Base-by-base conservation (phyloP, 2,113 vertebrate genomes). In the Sinocyclocheilus maitianheensis region DNA sequence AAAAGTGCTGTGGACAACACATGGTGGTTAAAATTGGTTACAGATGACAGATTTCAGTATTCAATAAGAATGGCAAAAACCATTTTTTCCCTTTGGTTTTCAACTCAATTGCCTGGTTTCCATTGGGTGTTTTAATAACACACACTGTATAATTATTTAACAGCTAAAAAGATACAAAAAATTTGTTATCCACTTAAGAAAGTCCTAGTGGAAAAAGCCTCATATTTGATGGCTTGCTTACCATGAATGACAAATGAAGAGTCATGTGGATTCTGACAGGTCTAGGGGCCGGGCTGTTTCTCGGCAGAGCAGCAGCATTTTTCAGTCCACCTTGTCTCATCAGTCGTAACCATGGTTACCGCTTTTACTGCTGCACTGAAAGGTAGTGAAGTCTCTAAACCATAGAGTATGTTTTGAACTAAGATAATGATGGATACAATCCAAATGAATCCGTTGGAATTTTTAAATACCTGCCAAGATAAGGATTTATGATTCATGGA, bases 291-390 rank as follows among this genome's bases (percentile, higher is more conserved):
- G 78, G 83, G 79, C 26, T 10, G 20, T 83, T 88, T 65, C 12
- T 83, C 3, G 26, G 4, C 13, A 88, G 89, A 78, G 87, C 81
- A 74, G 82, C 85, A n/a, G 0, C 77, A 82, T 89, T 87, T 89
- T 92, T 91, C 89, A 80, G 89, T 91, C 84, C 89, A 87, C 87
- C 91, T 91, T 58, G 62, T 86, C 87, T 86, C 80, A 87, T 90
- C 88, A 90, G 87, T 83, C 84, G 90, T 93, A 91, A 78, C 93
- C 85, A 93, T 92, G 92, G 92, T 79, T 91, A 94, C 90, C 5
- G 26, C 78, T 82, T 87, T 53, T 37, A 58, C 83, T 53, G n/a
- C 85, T 69, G 62, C 63, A 87, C 43, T 67, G 69, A 84, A 87
- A 30, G 60, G 60, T n/a, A 37, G 62, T 37, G 46, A 79, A 84